Base-by-base conservation (phyloP, 2,888 invertebrate genomes). In the Euplagia quadripunctaria region DNA sequence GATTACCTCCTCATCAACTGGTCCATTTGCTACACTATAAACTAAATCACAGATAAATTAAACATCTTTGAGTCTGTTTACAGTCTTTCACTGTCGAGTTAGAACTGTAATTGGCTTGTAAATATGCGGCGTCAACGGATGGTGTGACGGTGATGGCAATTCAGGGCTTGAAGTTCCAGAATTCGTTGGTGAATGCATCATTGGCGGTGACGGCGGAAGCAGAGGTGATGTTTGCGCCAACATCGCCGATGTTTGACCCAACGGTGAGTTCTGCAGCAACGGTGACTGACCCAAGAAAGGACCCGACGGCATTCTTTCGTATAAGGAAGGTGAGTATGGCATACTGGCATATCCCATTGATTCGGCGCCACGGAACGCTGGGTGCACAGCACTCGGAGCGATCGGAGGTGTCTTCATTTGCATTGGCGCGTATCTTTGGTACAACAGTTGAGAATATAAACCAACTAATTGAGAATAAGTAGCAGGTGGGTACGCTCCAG, bases 391-490 rank as follows among this genome's bases (percentile, higher is more conserved):
- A 8, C 94, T 96, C 52, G 95, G 96, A 12, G 94, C 94, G 31
- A 96, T 93, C 5, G 95, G 95, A 14, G 96, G 96, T 49, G 93
- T 94, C 88, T 93, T 96, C 89, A 94, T 94, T 77, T 96, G 96
- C 84, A 96, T 96, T 70, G 95, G 98, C 88, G 91, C 97, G 92
- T 97, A 98, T 81, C 96, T 95, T 89, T 96, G 96, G 87, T 98
- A 98, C 86, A 98, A 94, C 71, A 97, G 96, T 69, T 97, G 96
- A 0, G 97, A 96, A 90, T 97, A 97, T 4, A 97, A 88, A 0
- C 96, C 95, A 75, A 97, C 95, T 11, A 97, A 93, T 55, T 96
- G 96, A 0, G 97, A 96, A 87, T 96, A 96, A 0, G 96, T 95
- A 8, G 96, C 94, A 20, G 96, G 96, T 0, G 97, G 97, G 78